Conservation (phyloP, 2,113 vertebrate genomes). For the Brachypodius melanocephalos region DNA sequence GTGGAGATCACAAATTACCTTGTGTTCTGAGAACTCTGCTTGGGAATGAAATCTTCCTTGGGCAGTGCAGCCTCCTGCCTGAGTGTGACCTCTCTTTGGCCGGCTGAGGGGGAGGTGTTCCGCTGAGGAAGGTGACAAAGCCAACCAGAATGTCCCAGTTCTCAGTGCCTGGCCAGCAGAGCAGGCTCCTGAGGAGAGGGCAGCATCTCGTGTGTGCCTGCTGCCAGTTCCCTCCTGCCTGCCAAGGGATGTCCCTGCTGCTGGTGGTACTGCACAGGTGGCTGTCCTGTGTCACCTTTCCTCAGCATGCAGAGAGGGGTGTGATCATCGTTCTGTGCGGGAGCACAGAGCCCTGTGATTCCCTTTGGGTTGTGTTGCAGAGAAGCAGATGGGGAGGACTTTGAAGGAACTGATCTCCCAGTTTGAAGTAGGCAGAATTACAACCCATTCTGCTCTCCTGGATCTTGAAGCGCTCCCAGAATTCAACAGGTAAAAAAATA, state of each 20-base stretch:
- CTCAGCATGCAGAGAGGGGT: background rate
- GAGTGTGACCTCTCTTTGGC: background rate
- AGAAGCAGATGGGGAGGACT: conserved; percentile 83
- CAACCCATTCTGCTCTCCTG: conserved; percentile 88
- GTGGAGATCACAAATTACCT: background rate
- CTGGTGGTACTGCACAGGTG: background rate
- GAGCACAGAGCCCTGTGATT: background rate
- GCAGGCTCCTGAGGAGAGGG: background rate
- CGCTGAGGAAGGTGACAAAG: rapidly evolving
- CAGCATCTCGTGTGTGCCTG: rapidly evolving
- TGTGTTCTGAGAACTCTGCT: background rate
- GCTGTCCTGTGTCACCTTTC: background rate
- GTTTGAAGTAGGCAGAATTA: conserved; percentile 84
- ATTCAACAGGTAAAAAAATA: conserved; percentile 83
- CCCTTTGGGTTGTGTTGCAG: conserved; percentile 66
- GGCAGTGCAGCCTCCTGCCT: background rate
- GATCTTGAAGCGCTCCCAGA: conserved; percentile 88
- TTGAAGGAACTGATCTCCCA: conserved; percentile 83
- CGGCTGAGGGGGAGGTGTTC: background rate
- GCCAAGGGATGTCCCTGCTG: rapidly evolving
- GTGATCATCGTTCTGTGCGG: rapidly evolving
- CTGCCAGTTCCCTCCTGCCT: background rate
- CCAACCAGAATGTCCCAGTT: background rate
- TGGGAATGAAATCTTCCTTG: background rate
- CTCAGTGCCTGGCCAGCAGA: background rate